phyloP scores from a whole-genome alignment of 1,140 invertebrate genomes.

The Pemphigus obesinymphae region DNA sequence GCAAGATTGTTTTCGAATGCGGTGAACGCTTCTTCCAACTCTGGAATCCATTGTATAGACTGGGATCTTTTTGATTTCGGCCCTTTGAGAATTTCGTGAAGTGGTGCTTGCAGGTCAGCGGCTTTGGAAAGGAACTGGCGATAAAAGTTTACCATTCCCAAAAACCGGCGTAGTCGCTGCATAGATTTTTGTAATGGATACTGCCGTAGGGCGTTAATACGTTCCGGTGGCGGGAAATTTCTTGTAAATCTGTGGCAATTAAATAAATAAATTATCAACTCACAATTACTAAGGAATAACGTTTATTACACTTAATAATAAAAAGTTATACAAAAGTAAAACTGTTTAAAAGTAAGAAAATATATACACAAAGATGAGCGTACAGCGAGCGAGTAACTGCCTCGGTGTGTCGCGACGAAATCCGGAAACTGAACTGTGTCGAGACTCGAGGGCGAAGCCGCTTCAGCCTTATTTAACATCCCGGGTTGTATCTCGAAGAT shows the following conservation, averaged over 20 bases:
- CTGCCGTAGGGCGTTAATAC: not conserved
- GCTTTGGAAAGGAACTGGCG: slow-evolving; percentile 46
- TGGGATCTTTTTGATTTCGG: not conserved
- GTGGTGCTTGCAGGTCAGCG: slow-evolving; percentile 45
- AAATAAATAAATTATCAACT: too few species aligned
- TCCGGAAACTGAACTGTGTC: slow-evolving; percentile 47
- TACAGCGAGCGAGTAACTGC: too few species aligned
- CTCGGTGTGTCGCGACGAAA: too few species aligned
- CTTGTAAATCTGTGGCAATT: too few species aligned
- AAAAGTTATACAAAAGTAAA: too few species aligned
- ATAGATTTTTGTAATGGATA: not conserved
- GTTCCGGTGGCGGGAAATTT: slow-evolving; percentile 7
- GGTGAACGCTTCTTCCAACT: slow-evolving; percentile 43
- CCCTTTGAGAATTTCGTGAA: slow-evolving; percentile 46
- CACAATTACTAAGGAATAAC: too few species aligned
- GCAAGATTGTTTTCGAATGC: slow-evolving; percentile 43
- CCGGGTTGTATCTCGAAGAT: slow-evolving; percentile 52
- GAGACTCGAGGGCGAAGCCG: too few species aligned
- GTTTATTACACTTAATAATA: too few species aligned
- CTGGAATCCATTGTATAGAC: slow-evolving; percentile 30
- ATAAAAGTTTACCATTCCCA: slow-evolving; percentile 50
- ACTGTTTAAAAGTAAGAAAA: too few species aligned
- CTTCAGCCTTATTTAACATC: slow-evolving; percentile 50
- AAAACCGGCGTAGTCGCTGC: slow-evolving; percentile 43
- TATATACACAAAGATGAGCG: too few species aligned